These are phyloP conservation scores for Sparidentex hasta DNA, from an alignment of 2,797 vertebrate species.

Conservation along the genomic window DNA sequence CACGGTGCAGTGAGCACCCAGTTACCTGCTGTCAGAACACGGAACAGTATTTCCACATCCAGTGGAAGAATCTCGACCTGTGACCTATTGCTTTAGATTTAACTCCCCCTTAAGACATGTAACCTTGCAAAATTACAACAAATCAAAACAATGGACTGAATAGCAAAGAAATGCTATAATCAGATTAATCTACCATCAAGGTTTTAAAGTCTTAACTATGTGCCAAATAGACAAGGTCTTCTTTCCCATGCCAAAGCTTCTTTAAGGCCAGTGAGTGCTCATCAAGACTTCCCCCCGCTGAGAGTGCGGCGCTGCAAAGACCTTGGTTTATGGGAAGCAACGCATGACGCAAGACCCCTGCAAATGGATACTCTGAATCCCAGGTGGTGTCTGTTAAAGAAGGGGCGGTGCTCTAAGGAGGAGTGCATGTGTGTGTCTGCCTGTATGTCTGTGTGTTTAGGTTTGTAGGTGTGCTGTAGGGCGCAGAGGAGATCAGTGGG, in stretches of 20 bases:
- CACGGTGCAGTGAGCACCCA: neutral
- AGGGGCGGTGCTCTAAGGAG: constrained; percentile 38
- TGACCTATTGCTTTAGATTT: constrained; percentile 3
- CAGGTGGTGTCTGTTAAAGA: constrained; percentile 33
- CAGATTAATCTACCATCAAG: constrained; percentile 19
- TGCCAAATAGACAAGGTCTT: constrained; percentile 58
- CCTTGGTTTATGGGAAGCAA: constrained; percentile 54
- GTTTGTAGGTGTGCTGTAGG: neutral
- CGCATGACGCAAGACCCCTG: constrained; percentile 77
- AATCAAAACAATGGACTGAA: neutral
- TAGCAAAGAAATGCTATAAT: constrained; percentile 27
- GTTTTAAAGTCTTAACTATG: constrained; percentile 48
- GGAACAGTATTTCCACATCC: constrained; percentile 7
- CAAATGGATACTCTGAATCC: constrained; percentile 70
- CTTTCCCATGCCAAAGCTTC: constrained; percentile 36
- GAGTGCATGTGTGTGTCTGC: neutral
- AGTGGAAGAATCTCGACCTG: neutral
- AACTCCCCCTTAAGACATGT: neutral
- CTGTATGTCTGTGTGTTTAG: constrained; percentile 6
- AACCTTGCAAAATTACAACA: constrained; percentile 14
- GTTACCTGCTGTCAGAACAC: neutral
- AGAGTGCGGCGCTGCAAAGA: constrained; percentile 57
- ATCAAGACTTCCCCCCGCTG: constrained; percentile 68
- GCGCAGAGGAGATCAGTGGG: neutral
- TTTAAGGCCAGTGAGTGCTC: constrained; percentile 61